Conservation (phyloP, 2,113 vertebrate genomes). For the Thinocorus orbignyianus region DNA sequence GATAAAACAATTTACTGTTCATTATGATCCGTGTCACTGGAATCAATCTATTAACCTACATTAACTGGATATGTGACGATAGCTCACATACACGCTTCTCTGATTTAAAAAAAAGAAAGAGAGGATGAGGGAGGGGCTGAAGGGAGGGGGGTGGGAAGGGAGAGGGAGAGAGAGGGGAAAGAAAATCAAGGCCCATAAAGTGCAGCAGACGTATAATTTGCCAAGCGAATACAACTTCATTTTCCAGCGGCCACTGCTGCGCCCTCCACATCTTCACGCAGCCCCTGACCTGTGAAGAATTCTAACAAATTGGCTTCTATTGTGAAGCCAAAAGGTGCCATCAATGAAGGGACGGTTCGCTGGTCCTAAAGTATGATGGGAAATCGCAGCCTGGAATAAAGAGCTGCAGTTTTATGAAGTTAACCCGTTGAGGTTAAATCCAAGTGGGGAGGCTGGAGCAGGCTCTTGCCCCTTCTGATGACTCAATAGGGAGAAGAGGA, state of each 20-base stretch:
- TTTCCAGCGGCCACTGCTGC: slow-evolving; percentile 85
- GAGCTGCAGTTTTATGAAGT: slow-evolving; percentile 93
- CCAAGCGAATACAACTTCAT: slow-evolving; percentile 94
- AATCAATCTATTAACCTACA: slow-evolving; percentile 99
- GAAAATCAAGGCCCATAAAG: slow-evolving; percentile 89
- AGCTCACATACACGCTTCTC: slow-evolving; percentile 77
- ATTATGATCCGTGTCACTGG: slow-evolving; percentile 99
- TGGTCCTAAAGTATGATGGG: slow-evolving; percentile 97
- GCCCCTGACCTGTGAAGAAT: slow-evolving; percentile 99
- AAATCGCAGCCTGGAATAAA: slow-evolving; percentile 90
- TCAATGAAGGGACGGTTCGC: slow-evolving; percentile 96
- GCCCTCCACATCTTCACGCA: slow-evolving; percentile 88
- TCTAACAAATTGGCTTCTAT: slow-evolving; percentile 99
- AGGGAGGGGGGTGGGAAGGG: background rate
- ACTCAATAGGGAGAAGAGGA: background rate
- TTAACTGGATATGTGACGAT: slow-evolving; percentile 95
- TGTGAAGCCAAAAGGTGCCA: slow-evolving; percentile 99
- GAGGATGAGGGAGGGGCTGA: slow-evolving; percentile 10
- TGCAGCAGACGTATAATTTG: slow-evolving; percentile 93
- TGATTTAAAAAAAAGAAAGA: slow-evolving; percentile 69
- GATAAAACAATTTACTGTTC: slow-evolving; percentile 99
- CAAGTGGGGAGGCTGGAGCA: slow-evolving; percentile 13
- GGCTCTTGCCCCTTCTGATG: background rate
- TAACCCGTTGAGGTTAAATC: slow-evolving; percentile 88
- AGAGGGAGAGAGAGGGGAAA: slow-evolving; percentile 55